Evolutionary conservation across 2,888 invertebrate genomes (phyloP), one percentile per base, ranked within the genome.

Genomic region (Blastobasis lacticolella): DNA sequence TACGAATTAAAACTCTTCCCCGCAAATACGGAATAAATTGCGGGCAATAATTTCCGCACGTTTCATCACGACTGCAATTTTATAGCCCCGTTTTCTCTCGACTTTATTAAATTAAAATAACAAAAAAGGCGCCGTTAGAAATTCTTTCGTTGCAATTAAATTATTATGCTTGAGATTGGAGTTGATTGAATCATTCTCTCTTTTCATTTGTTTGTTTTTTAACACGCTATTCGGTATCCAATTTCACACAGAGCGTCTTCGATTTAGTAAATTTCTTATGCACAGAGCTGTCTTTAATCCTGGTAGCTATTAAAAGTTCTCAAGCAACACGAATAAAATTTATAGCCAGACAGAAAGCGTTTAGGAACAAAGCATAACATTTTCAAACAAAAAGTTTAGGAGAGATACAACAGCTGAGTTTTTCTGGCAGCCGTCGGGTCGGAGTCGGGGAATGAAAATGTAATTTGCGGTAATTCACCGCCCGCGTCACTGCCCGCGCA

Each of bases 391-490:
- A 23, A 23, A 23, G 23, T 23, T 23, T 23, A 23, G 23, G 23
- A 23, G 23, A 23, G 23, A 23, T 23, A 23, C 23, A 23, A 23
- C 23, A 7, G 37, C 5, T 47, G 10, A 49, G 45, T 38, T 37
- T 44, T 41, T 10, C 10, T 8, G 5, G 6, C 41, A 37, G n/a
- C 5, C 48, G 40, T 10, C 46, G 36, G 37, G 37, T 46, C 10
- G 46, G 49, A 49, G 49, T 75, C 67, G 75, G 70, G 69, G 75
- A 74, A 78, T 81, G 78, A 76, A 81, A 79, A 79, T 80, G 82
- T 82, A 81, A 82, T 83, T 81, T 82, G 83, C 67, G 83, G 83
- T 78, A 71, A 75, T 76, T 72, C 23, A 8, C 73, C 69, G 69
- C 66, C 70, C n/a, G 73, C 70, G 71, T 59, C 61, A 63, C 57